phyloP scores from a whole-genome alignment of 2,888 invertebrate species.

The Fragum fragum region DNA sequence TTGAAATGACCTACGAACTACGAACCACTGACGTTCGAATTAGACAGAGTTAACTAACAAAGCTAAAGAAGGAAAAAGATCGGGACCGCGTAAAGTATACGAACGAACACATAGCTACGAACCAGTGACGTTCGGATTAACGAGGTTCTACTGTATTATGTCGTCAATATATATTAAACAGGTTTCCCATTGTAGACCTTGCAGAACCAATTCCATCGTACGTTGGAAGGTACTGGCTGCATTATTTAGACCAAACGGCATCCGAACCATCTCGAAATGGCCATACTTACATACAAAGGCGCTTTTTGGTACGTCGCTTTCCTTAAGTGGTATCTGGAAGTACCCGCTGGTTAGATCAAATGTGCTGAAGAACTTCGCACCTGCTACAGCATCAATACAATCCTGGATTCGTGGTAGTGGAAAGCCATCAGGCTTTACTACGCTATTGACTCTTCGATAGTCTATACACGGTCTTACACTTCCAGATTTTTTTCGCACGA shows the following conservation, averaged over 20 bases:
- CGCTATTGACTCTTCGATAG: conserved; percentile 41
- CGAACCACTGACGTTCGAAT: no score
- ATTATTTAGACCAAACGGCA: conserved; percentile 34
- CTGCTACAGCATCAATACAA: conserved; percentile 37
- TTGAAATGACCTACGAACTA: no score
- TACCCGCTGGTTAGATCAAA: conserved; percentile 36
- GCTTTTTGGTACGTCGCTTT: conserved; percentile 54
- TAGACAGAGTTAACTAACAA: no score
- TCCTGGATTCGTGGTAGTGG: conserved; percentile 55
- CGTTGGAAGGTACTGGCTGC: conserved; percentile 26
- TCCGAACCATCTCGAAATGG: conserved; percentile 18
- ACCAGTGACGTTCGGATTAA: no score
- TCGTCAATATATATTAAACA: conserved; percentile 51
- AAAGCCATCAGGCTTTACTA: conserved; percentile 43
- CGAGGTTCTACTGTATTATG: no score
- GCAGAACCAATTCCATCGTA: conserved; percentile 32
- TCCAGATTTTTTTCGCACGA: conserved; percentile 45
- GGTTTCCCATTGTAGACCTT: conserved; percentile 43
- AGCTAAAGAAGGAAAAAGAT: no score
- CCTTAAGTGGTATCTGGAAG: conserved; percentile 55
- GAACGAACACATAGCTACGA: no score
- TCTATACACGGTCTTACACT: conserved; percentile 52
- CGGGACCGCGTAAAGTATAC: no score
- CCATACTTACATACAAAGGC: conserved; percentile 44
- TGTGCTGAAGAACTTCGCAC: conserved; percentile 42